phyloP scores from a whole-genome alignment of 2,888 invertebrate genomes.

The Timandra comae region DNA sequence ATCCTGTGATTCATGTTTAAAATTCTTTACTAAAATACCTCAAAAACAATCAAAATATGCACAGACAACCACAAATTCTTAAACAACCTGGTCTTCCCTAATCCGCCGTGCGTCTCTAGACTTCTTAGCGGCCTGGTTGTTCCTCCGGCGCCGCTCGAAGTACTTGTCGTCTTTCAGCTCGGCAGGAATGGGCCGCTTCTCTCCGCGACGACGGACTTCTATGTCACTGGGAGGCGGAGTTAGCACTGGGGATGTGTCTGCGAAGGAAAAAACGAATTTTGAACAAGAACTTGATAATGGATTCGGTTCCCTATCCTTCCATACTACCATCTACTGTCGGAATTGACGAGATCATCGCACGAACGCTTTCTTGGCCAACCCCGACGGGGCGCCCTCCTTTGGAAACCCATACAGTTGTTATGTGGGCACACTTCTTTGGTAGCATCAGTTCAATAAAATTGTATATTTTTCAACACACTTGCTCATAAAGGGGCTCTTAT shows the following conservation, averaged over 20 bases:
- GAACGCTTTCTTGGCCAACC: too few relatives aligned
- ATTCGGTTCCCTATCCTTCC: too few relatives aligned
- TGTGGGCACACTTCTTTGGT: too few relatives aligned
- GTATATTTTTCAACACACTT: too few relatives aligned
- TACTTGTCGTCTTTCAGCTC: conserved; percentile 94
- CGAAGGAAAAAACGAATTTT: too few relatives aligned
- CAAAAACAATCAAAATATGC: neutral
- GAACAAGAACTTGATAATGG: too few relatives aligned
- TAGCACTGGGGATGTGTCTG: conserved; percentile 25
- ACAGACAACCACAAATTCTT: neutral
- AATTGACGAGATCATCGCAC: too few relatives aligned
- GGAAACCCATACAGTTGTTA: too few relatives aligned
- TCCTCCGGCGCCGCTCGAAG: conserved; percentile 89
- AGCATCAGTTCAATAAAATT: too few relatives aligned
- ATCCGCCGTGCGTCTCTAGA: conserved; percentile 91
- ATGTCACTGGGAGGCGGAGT: conserved; percentile 35
- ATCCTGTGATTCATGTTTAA: neutral
- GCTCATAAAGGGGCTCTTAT: too few relatives aligned
- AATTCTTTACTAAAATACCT: neutral
- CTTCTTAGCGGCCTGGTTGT: conserved; percentile 95
- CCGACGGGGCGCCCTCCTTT: too few relatives aligned
- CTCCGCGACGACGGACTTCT: conserved; percentile 84
- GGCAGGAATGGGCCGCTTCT: conserved; percentile 90
- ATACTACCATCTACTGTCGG: too few relatives aligned
- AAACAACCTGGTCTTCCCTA: conserved; percentile 86